These are phyloP conservation scores for Sericinus montela DNA, from an alignment of 2,888 invertebrate species.

Conservation along the genomic window DNA sequence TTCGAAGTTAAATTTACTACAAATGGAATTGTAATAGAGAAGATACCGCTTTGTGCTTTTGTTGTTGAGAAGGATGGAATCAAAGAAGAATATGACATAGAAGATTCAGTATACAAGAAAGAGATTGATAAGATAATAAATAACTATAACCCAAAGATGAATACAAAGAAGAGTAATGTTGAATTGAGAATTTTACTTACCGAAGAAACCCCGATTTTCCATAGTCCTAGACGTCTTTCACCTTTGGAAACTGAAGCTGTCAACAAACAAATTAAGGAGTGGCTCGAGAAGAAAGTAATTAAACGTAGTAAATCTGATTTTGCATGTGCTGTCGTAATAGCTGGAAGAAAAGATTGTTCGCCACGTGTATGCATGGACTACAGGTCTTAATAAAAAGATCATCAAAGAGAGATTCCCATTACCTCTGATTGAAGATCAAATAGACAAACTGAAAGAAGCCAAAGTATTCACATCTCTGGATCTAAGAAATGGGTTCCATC, in stretches of 20 bases:
- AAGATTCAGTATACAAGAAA: too few relatives aligned
- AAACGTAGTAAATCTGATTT: too few relatives aligned
- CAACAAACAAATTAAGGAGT: too few relatives aligned
- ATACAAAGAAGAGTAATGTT: constrained; percentile 12
- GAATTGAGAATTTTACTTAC: constrained; percentile 18
- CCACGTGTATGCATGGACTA: too few relatives aligned
- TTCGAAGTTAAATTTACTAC: constrained; percentile 22
- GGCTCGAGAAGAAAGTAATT: too few relatives aligned
- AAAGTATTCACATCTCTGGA: constrained; percentile 27
- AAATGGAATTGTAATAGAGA: too few relatives aligned
- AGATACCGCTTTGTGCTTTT: neutral
- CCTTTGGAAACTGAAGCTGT: constrained; percentile 16
- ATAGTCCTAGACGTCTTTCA: constrained; percentile 17
- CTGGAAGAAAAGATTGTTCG: too few relatives aligned
- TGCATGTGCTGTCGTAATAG: too few relatives aligned
- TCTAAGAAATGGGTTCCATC: constrained; percentile 41
- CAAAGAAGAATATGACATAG: too few relatives aligned
- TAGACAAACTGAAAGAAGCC: too few relatives aligned
- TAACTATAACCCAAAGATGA: constrained; percentile 17
- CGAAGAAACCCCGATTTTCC: constrained; percentile 15
- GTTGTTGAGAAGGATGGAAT: neutral
- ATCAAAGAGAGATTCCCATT: constrained; percentile 37
- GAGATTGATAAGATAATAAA: constrained; percentile 13
- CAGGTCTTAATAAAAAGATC: constrained; percentile 38
- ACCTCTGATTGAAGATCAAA: constrained; percentile 43